Percentiles rank a stretch among this genome's conserved stretches.
Conservation (phyloP, 2,888 invertebrate genomes). For the Eledona agricola region DNA sequence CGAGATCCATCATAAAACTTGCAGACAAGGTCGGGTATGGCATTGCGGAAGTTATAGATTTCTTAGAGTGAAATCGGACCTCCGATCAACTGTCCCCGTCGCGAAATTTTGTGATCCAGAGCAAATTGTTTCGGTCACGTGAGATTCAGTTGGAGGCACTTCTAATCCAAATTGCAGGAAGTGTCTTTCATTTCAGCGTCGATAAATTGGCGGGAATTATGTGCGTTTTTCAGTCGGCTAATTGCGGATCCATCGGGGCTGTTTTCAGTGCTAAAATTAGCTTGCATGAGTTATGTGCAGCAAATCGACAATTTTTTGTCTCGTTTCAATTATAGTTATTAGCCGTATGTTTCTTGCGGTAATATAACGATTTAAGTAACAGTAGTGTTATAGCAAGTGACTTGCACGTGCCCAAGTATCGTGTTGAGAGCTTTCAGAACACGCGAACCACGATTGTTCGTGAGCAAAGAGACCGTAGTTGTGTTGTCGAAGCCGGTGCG, state of each 20-base stretch:
- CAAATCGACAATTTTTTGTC: constrained; percentile 14
- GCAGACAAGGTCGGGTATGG: too few relatives aligned
- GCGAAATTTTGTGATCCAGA: constrained; percentile 12
- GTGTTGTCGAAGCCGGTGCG: constrained; percentile 43
- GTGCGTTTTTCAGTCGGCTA: constrained; percentile 16
- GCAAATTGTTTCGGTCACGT: constrained; percentile 26
- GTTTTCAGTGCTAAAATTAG: constrained; percentile 17
- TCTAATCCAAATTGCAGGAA: constrained; percentile 29
- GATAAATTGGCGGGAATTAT: constrained; percentile 15
- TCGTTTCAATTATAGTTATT: constrained; percentile 34
- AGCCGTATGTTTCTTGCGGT: constrained; percentile 42
- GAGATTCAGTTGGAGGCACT: constrained; percentile 24
- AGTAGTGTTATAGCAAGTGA: constrained; percentile 49
- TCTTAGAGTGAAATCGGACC: too few relatives aligned
- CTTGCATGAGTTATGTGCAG: constrained; percentile 16
- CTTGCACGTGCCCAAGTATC: constrained; percentile 53
- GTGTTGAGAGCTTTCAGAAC: constrained; percentile 48
- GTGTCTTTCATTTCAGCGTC: constrained; percentile 11
- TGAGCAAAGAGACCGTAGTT: constrained; percentile 48
- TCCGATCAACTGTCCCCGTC: too few relatives aligned
- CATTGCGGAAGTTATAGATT: too few relatives aligned
- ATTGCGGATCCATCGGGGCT: constrained; percentile 18
- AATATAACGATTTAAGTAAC: constrained; percentile 47
- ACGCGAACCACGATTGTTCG: constrained; percentile 56
- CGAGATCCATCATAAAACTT: too few relatives aligned